Evolutionary conservation across 2,797 vertebrate species (phyloP).

Genomic region (Lerista edwardsae): DNA sequence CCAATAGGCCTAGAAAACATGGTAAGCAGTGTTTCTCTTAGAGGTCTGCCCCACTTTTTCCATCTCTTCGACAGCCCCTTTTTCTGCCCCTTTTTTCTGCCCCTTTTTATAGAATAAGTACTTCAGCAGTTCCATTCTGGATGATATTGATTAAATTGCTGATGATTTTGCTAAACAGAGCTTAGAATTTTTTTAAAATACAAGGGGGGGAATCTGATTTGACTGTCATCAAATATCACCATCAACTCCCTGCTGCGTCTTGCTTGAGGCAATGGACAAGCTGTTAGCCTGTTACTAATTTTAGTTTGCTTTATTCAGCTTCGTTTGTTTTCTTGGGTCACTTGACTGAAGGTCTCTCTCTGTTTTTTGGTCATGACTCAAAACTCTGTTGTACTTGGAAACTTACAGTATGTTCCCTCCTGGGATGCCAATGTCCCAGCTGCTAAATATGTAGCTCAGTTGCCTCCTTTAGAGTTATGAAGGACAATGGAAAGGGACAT

Average conservation of each 20-base stretch:
- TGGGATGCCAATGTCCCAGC: not conserved
- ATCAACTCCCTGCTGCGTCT: slow-evolving; percentile 50
- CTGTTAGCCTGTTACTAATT: slow-evolving; percentile 64
- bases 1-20: not conserved
- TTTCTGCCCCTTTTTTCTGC: accelerated
- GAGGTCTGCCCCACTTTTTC: not conserved
- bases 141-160: slow-evolving; percentile 1
- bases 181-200: slow-evolving; percentile 11
- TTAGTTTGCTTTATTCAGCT: slow-evolving; percentile 64
- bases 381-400: slow-evolving; percentile 24
- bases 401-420: slow-evolving; percentile 9
- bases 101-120: not conserved
- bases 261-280: slow-evolving; percentile 55
- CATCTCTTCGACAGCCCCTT: too few species aligned
- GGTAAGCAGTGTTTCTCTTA: not conserved
- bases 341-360: slow-evolving; percentile 57
- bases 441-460: not conserved
- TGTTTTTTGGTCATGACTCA: slow-evolving; percentile 32
- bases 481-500: not conserved
- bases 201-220: slow-evolving; percentile 39
- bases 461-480: not conserved
- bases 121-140: not conserved
- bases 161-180: slow-evolving; percentile 9
- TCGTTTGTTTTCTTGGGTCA: slow-evolving; percentile 60
- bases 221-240: slow-evolving; percentile 46